A percentile compares a stretch with the other conserved stretches of the same genome.
Evolutionary conservation across 2,797 vertebrate genomes (phyloP).

Genomic region (Chaunax sp.): DNA sequence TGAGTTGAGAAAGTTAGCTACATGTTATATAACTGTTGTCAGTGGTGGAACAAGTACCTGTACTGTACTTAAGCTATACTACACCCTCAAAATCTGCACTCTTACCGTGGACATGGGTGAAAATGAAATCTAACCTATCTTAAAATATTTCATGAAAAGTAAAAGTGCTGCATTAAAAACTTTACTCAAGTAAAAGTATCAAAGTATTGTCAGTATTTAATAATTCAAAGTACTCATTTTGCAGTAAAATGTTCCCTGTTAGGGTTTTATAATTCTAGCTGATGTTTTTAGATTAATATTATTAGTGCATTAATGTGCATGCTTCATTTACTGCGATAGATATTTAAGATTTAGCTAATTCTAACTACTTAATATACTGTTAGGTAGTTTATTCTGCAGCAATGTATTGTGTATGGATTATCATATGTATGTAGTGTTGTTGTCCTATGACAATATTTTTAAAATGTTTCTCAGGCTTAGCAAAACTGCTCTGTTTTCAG

Average conservation of each 20-base stretch:
- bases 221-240: neutral
- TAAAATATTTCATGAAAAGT: too few relatives aligned
- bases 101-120: too few relatives aligned
- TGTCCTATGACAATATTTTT: neutral
- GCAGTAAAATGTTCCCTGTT: neutral
- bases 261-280: neutral
- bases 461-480: neutral
- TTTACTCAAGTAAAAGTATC: neutral
- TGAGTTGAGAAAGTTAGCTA: slow-evolving; percentile 27
- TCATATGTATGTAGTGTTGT: neutral
- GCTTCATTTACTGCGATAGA: neutral
- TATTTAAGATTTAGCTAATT: too few relatives aligned
- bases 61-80: neutral
- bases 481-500: neutral
- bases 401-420: neutral
- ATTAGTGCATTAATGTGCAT: too few relatives aligned
- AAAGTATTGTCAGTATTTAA: neutral
- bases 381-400: neutral
- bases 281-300: neutral
- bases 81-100: too few relatives aligned
- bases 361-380: neutral
- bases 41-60: neutral
- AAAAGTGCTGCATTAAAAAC: neutral
- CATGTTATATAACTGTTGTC: neutral
- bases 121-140: too few relatives aligned